Evolutionary conservation across 2,113 vertebrate species (phyloP), one percentile per base, ranked within the genome.

Genomic region (Phaetusa simplex): DNA sequence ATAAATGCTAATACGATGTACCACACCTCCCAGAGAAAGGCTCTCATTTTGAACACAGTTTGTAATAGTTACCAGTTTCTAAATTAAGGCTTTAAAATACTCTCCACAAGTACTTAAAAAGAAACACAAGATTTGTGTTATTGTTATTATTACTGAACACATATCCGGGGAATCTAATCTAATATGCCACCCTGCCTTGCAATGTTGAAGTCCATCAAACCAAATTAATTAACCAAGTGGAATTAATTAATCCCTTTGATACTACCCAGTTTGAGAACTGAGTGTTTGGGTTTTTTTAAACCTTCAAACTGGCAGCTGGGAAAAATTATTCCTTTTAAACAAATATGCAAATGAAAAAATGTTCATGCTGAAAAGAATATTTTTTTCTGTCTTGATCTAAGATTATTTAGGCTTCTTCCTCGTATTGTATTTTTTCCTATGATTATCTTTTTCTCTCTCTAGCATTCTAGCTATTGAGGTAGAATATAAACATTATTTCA

Each of bases 221-320:
- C 20, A 84, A 96, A 95, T 86, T 92, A 96, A 93, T 93, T 91
- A 88, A 78, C 15, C 36, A 90, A 88, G 42, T 53, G n/a, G 43
- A 96, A 90, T 84, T 90, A 92, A 96, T 93, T 86, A 81, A 84
- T 88, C 93, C 65, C 21, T 96, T 86, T 84, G 69, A 84, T 88
- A 79, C 8, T 49, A 71, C 20, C 5, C 87, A 65, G 43, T 78
- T 66, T 71, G 59, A 78, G 72, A 88, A 77, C 43, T 59, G 50
- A 92, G 19, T 22, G 7, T 58, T 88, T 79, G 8, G 5, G 13
- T 0, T 21, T 47, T 86, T 80, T 89, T 58, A 73, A 86, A 53
- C 30, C 12, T 82, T 73, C 59, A 88, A 50, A 77, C n/a, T 55
- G 16, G 27, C n/a, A 92, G 14, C 19, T 88, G 26, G 30, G 27